Percentiles rank a stretch among this genome's conserved stretches.
Conservation (phyloP, 1,140 invertebrate genomes). For the Matsumurasca onukii region DNA sequence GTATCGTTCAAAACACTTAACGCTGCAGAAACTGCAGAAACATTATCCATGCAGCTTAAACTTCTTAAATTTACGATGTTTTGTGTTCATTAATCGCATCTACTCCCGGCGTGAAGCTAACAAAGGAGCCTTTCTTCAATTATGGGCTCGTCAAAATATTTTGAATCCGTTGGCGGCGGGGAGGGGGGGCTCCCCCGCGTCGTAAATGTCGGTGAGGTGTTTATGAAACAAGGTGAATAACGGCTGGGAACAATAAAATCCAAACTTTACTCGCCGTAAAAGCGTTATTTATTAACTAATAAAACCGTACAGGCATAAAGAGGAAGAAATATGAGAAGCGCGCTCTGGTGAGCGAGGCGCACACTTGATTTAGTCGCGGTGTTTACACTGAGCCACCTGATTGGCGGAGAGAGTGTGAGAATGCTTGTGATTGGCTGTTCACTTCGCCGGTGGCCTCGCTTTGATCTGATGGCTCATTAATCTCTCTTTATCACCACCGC, state of each 20-base stretch:
- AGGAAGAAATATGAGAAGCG: neutral
- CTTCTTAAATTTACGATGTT: too few relatives aligned
- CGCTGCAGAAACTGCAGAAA: too few relatives aligned
- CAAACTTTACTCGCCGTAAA: neutral
- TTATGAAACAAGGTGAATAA: constrained; percentile 1
- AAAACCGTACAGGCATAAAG: neutral
- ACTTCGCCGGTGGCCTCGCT: neutral
- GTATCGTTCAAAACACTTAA: too few relatives aligned
- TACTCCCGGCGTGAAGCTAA: too few relatives aligned
- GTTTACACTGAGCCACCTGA: neutral
- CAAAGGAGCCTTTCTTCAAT: neutral
- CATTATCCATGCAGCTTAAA: too few relatives aligned
- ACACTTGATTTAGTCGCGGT: neutral
- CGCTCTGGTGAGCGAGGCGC: neutral
- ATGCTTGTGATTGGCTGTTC: neutral
- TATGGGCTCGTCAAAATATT: neutral
- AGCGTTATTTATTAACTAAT: constrained; percentile 1
- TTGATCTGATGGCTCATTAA: neutral
- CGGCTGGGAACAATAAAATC: neutral
- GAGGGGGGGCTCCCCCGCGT: neutral
- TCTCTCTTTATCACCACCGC: neutral
- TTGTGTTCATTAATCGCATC: too few relatives aligned
- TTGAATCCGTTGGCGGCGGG: neutral
- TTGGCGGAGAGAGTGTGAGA: neutral
- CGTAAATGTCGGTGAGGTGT: neutral